Conservation (phyloP, 30 jellyfish, hydroid and myxozoan genomes). For the Aurelia sp. region DNA sequence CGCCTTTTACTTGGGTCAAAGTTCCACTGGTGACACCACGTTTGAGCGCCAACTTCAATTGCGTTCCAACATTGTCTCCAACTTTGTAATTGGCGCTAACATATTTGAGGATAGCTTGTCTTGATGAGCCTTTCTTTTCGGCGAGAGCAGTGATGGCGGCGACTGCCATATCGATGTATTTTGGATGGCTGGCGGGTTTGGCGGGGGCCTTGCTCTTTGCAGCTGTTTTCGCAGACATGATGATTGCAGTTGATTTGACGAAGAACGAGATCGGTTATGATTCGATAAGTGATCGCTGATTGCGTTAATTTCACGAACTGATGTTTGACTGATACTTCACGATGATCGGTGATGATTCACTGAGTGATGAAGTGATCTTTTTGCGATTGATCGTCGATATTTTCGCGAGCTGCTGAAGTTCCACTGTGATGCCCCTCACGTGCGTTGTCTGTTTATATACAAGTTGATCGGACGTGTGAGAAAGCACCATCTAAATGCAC, state of each 20-base stretch:
- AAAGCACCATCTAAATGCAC: constrained; percentile 65
- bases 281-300: too few species aligned
- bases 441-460: constrained; percentile 43
- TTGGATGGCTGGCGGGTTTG: constrained; percentile 77
- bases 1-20: constrained; percentile 69
- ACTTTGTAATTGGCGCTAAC: constrained; percentile 74
- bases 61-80: constrained; percentile 68
- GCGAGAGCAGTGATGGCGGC: constrained; percentile 81
- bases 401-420: background rate
- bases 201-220: constrained; percentile 46
- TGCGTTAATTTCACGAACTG: too few species aligned
- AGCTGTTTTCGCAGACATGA: constrained; percentile 33
- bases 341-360: background rate
- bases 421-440: constrained; percentile 31
- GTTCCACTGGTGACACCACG: constrained; percentile 45
- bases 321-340: too few species aligned
- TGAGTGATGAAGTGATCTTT: background rate
- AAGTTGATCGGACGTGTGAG: constrained; percentile 82
- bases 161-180: constrained; percentile 76
- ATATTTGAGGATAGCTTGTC: constrained; percentile 83
- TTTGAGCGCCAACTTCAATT: constrained; percentile 76
- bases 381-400: background rate
- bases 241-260: constrained; percentile 5
- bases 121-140: constrained; percentile 78
- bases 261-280: background rate